Evolutionary conservation across 2,888 invertebrate genomes (phyloP), one percentile per base, ranked within the genome.

Genomic region (Paralinhomoeus sp.): DNA sequence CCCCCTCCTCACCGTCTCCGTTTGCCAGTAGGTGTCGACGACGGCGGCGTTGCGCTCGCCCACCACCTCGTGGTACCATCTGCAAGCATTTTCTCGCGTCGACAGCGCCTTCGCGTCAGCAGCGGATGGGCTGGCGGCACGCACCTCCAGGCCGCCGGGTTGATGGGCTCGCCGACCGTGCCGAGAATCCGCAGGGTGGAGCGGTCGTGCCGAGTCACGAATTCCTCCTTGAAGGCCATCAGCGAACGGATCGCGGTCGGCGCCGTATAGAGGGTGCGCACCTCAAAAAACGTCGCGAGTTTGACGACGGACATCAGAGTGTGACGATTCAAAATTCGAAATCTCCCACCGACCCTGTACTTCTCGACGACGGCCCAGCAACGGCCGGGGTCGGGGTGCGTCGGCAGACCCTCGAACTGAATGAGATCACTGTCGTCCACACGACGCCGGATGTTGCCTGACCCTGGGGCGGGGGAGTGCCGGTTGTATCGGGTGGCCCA

Each of bases 1-100:
- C n/a, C 41, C 42, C 12, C n/a, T 9, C 18, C 57, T 53, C 54
- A 67, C 69, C 5, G 93, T 97, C 71, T 97, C 97, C 1, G 97
- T 97, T 69, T 97, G 97, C 93, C 93, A 97, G 68, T 87, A 97
- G 0, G 97, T 99, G 63, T 99, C 97, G 0, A 81, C 83, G 58
- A 99, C 79, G 44, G 89, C 82, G 65, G 69, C 70, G 12, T 60
- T 55, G 20, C 58, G 54, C 39, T 68, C 61, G 17, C 72, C 67
- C 18, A 61, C 58, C 22, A 62, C 54, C 20, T 48, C 47, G 50
- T 62, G 49, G 46, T 60, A 51, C 58, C 59, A 59, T n/a, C n/a
- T n/a, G n/a, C n/a, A n/a, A n/a, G n/a, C n/a, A n/a, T n/a, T n/a
- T n/a, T n/a, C n/a, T n/a, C n/a, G n/a, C n/a, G n/a, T n/a, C n/a